Conservation (phyloP, 2,797 vertebrate genomes). For the Onychomys torridus region DNA sequence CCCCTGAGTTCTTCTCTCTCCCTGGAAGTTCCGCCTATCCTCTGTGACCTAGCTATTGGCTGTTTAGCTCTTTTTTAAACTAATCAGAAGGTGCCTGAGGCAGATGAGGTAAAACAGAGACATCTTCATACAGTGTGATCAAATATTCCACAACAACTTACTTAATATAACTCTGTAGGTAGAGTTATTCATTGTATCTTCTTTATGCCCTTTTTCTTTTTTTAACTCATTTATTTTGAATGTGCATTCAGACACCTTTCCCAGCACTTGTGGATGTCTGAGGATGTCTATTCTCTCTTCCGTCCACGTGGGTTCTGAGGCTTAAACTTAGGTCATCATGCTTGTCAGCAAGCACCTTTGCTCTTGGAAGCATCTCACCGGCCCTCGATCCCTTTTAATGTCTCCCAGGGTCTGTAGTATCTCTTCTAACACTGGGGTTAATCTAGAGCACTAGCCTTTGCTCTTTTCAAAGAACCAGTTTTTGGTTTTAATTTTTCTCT, state of each 20-base stretch:
- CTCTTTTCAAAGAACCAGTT: background rate
- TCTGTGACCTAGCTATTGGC: background rate
- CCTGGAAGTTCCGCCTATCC: background rate
- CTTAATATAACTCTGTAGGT: background rate
- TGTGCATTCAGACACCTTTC: background rate
- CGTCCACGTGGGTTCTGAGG: too few relatives aligned
- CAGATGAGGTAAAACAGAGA: background rate
- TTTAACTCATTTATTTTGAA: background rate
- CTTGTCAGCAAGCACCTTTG: background rate
- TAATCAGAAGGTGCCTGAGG: background rate
- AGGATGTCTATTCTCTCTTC: background rate
- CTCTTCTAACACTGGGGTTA: background rate
- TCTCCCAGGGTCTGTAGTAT: background rate
- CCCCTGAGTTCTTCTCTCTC: background rate
- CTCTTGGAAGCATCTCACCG: background rate
- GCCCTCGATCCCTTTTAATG: background rate
- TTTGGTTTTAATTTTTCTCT: slow-evolving; percentile 28
- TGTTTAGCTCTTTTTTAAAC: background rate
- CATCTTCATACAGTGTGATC: background rate
- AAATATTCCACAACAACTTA: background rate
- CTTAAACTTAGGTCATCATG: background rate
- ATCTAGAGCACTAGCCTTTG: background rate
- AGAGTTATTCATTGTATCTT: background rate
- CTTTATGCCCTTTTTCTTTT: background rate
- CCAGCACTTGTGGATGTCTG: too few relatives aligned